Conservation (phyloP, 1,140 invertebrate genomes). For the Atopsyche davidsoni region DNA sequence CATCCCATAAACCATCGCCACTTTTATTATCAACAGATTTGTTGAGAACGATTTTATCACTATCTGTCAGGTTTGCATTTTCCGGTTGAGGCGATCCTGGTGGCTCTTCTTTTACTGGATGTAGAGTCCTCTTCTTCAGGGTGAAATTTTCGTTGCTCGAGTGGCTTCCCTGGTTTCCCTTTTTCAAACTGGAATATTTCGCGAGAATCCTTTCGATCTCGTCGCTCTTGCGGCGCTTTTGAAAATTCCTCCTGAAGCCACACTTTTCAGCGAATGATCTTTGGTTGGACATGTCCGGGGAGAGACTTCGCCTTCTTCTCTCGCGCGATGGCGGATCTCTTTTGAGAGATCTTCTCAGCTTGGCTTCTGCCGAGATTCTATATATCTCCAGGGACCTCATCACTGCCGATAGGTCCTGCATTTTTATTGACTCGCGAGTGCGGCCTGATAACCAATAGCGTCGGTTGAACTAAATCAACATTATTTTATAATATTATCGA, state of each 20-base stretch:
- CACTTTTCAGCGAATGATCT: background rate
- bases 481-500: background rate
- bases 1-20: too few relatives aligned
- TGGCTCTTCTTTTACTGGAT: background rate
- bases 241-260: slow-evolving; percentile 20
- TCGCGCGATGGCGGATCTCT: background rate
- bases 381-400: slow-evolving; percentile 25
- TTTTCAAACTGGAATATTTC: slow-evolving; percentile 18
- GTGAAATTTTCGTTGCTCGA: background rate
- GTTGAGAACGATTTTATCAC: slow-evolving; percentile 7
- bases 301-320: background rate
- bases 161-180: too few relatives aligned
- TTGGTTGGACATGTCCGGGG: background rate
- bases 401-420: slow-evolving; percentile 22
- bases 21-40: too few relatives aligned
- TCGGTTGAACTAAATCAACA: background rate
- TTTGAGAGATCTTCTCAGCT: slow-evolving; percentile 1
- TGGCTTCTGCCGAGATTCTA: slow-evolving; percentile 14
- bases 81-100: background rate
- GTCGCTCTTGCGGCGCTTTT: slow-evolving; percentile 18
- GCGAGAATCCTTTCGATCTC: slow-evolving; percentile 23
- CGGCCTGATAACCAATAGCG: background rate
- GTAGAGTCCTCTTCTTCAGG: background rate
- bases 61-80: slow-evolving; percentile 13
- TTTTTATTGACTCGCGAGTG: slow-evolving; percentile 5